Base-by-base conservation (phyloP, 2,113 vertebrate species). In the Rutilus rutilus region DNA sequence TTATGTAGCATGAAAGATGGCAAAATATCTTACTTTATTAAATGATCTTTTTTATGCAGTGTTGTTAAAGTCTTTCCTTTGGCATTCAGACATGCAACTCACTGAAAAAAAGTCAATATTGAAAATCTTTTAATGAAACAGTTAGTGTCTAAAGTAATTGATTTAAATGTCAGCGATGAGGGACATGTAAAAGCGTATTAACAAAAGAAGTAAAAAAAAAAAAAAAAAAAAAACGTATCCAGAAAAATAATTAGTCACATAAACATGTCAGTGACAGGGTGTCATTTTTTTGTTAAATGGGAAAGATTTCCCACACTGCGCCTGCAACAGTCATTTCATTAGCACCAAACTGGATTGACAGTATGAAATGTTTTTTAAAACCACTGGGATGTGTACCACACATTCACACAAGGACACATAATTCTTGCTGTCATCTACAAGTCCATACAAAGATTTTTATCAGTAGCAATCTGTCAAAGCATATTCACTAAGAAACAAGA, bases 401-500 rank as follows among this genome's bases (percentile, higher is more conserved):
- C 78, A 47, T 80, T 64, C 47, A 80, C 59, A 64, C 59, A 60
- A 80, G 39, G 33, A 80, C 78, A 64, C 78, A 57, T 57, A 64
- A 64, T 80, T 64, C 45, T 47, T 80, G 78, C 59, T 80, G 59
- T 64, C 57, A 62, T 47, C 59, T 64, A 79, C 62, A 30, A 64
- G 36, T 80, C 59, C 39, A 80, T 80, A 64, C 14, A 80, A 47
- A 64, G 39, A 80, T 21, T 47, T 64, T 47, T 80, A 62, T 62
- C 78, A 80, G 57, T 80, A 19, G 78, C 59, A 64, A 64, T 64
- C 78, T 64, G 78, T 80, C 59, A 80, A 80, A 42, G 57, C 60
- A 45, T 1, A 27, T 8, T 62, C n/a, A 47, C 36, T 47, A 64
- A 30, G 59, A 64, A 80, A 45, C 78, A 62, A 54, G 14, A 27